phyloP scores from a whole-genome alignment of 2,113 vertebrate species.

The Cyprinodon tularosa region DNA sequence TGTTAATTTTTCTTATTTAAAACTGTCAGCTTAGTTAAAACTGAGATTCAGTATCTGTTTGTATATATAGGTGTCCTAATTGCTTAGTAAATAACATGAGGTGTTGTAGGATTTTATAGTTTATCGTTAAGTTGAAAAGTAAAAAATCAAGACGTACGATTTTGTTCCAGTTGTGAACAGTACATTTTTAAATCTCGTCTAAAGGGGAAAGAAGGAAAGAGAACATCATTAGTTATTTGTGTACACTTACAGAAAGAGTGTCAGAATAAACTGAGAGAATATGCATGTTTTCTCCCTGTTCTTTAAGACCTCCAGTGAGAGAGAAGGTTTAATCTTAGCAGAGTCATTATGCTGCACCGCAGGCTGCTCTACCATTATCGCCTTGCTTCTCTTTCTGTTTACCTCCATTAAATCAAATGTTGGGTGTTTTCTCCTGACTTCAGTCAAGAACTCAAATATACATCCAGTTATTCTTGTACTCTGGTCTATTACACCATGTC shows the following conservation, averaged over 20 bases:
- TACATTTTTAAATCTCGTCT: neutral
- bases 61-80: no score
- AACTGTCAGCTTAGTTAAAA: no score
- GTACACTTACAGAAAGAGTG: neutral
- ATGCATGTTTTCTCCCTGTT: neutral
- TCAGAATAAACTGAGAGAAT: neutral
- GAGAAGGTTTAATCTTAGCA: slow-evolving; percentile 9
- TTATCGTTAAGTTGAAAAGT: no score
- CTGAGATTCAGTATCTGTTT: no score
- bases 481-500: slow-evolving; percentile 33
- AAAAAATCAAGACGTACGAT: neutral
- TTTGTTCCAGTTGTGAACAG: neutral
- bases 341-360: neutral
- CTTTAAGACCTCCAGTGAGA: neutral
- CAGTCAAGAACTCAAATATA: neutral
- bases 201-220: neutral
- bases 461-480: slow-evolving; percentile 3
- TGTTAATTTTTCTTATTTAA: neutral
- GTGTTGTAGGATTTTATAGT: neutral
- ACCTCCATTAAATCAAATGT: slow-evolving; percentile 22
- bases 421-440: slow-evolving; percentile 12
- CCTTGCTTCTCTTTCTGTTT: slow-evolving; percentile 9
- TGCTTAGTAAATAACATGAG: no score
- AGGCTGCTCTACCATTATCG: slow-evolving; percentile 5
- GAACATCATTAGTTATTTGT: neutral